phyloP scores from a whole-genome alignment of 2,888 invertebrate species.

The Pogonocherus hispidulus region DNA sequence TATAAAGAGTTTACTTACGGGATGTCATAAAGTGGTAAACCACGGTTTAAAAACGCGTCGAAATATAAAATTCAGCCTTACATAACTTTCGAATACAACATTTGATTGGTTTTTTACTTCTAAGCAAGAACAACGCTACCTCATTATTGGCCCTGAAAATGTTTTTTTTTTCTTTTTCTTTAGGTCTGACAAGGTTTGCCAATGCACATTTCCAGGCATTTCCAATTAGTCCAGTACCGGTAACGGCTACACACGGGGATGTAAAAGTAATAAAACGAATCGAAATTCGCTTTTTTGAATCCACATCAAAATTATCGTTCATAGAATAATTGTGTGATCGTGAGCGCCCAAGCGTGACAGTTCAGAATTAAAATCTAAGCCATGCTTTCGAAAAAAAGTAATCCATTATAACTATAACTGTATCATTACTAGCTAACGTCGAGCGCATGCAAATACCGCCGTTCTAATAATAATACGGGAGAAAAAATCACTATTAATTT shows the following conservation, averaged over 20 bases:
- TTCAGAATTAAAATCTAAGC: conserved; percentile 21
- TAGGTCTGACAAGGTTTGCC: too few species aligned
- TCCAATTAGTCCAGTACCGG: too few species aligned
- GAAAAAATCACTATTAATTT: conserved; percentile 30
- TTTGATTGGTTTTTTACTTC: too few species aligned
- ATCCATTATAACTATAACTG: conserved; percentile 28
- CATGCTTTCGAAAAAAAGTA: conserved; percentile 19
- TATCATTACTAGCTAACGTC: conserved; percentile 1
- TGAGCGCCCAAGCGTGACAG: conserved; percentile 4
- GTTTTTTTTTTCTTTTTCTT: too few species aligned
- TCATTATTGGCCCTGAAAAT: too few species aligned
- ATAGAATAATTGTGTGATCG: neutral
- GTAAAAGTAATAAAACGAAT: conserved; percentile 11
- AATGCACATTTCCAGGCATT: too few species aligned
- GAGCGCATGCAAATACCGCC: conserved; percentile 26
- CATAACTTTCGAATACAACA: too few species aligned
- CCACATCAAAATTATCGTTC: neutral
- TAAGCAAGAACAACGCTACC: too few species aligned
- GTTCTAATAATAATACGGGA: conserved; percentile 20
- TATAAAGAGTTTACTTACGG: too few species aligned
- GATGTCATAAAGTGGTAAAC: too few species aligned
- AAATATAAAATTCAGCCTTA: too few species aligned
- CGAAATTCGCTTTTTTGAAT: conserved; percentile 1
- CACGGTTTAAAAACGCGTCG: too few species aligned
- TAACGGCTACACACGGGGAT: neutral